Base-by-base conservation (phyloP, 2,797 vertebrate species). In the Oryzias sinensis region DNA sequence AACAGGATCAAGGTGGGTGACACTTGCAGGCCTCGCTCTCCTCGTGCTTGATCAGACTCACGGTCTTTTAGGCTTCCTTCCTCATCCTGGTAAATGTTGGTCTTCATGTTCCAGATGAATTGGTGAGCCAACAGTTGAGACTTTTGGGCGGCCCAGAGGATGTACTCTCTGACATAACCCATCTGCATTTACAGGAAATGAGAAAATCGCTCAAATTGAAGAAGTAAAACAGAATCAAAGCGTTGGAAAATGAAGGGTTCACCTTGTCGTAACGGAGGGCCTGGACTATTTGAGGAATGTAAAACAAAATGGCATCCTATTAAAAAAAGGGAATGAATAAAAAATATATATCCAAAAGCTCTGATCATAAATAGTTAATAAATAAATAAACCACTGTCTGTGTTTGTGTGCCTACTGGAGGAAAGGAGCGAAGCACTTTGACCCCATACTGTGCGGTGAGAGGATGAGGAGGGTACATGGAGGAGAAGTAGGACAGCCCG, bases 61-160 rank as follows among this genome's bases (percentile, higher is more conserved):
- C 96, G 93, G 74, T 99, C 96, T 88, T 98, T 99, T 62, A 95
- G 93, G 74, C 93, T 92, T 40, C 86, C 96, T 74, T 99, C 97
- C 68, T 99, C 96, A 14, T 98, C 96, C 54, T 95, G 69, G 79
- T 83, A 98, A 68, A 97, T 94, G 84, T 98, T 99, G 6, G 97
- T 99, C 83, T 98, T 97, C 96, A 99, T 99, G 88, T 99, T 98
- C 96, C 97, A 98, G 82, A 99, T 97, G 77, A 99, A 98, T 42
- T 98, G 97, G 76, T 99, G 96, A 49, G 96, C 96, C 81, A 99
- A 85, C 3, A 98, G 94, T 87, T 98, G 97, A 53, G 97, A 99
- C 81, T 94, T 97, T 80, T 96, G 90, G 45, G 96, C 97, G 0
- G 96, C 97, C 94, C 96, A 97, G 47, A 98, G 83, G 81, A 99